A percentile compares a stretch with the other conserved stretches of the same genome.
phyloP scores from a whole-genome alignment of 2,797 vertebrate species.

The Myotis pilosus region DNA sequence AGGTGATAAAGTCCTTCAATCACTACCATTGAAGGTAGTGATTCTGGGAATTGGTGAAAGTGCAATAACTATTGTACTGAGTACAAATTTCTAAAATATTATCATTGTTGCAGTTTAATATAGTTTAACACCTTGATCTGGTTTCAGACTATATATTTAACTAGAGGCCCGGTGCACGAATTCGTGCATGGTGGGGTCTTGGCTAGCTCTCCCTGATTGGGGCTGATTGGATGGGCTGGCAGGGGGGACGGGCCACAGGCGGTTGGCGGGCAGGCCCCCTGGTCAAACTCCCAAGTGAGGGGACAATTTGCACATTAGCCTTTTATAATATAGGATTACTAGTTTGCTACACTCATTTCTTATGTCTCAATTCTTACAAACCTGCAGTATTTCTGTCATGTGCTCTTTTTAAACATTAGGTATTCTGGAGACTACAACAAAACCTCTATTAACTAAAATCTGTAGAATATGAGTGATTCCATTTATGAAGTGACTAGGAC shows the following conservation, averaged over 20 bases:
- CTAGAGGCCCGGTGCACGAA: no score
- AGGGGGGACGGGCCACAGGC: no score
- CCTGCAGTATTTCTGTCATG: background rate
- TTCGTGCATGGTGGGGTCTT: no score
- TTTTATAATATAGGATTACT: background rate
- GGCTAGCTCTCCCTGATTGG: no score
- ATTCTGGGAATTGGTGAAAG: background rate
- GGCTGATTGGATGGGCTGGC: no score
- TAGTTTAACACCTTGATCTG: background rate
- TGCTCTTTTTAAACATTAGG: background rate
- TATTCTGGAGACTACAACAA: background rate
- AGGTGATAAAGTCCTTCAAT: no score
- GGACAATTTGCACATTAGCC: no score
- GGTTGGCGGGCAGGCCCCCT: no score
- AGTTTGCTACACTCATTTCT: background rate
- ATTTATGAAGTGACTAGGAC: background rate
- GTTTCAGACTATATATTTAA: background rate
- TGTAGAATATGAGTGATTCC: background rate
- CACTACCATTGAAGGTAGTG: background rate
- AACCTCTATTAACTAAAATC: background rate
- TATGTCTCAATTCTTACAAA: conserved; percentile 14
- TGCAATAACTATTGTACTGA: background rate
- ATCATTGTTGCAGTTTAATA: background rate
- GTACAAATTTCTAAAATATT: background rate
- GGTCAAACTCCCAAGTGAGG: no score